Conservation (phyloP, 2,888 invertebrate species). For the Leuctra nigra region DNA sequence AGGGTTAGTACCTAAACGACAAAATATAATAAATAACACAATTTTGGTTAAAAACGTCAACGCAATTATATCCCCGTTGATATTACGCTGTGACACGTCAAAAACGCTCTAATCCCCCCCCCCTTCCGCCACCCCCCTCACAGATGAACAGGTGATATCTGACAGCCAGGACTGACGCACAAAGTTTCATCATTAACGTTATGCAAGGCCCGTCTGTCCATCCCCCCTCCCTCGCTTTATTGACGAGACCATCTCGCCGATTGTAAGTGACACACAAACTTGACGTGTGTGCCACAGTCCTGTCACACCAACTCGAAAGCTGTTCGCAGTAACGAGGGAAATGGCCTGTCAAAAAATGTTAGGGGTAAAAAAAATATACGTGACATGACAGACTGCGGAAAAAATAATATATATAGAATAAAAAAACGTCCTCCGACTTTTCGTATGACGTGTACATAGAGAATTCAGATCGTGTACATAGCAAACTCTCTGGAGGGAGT, state of each 20-base stretch:
- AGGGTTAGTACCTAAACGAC: too few species aligned
- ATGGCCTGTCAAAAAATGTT: conserved; percentile 26
- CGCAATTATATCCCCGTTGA: too few species aligned
- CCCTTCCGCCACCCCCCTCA: background rate
- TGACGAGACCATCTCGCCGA: conserved; percentile 11
- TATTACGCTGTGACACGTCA: too few species aligned
- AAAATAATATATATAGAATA: conserved; percentile 14
- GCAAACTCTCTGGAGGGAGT: background rate
- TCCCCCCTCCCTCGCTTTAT: background rate
- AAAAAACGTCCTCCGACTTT: background rate
- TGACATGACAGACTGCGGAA: conserved; percentile 25
- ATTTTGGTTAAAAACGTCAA: too few species aligned
- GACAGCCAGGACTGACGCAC: background rate
- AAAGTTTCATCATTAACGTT: conserved; percentile 8
- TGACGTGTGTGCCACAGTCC: conserved; percentile 23
- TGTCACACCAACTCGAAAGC: conserved; percentile 24
- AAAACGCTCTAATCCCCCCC: too few species aligned
- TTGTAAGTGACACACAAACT: conserved; percentile 22
- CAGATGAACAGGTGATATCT: background rate
- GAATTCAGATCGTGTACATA: conserved; percentile 10
- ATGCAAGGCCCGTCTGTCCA: conserved; percentile 4
- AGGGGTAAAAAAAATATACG: conserved; percentile 24
- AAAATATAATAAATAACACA: too few species aligned
- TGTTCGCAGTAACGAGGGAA: conserved; percentile 24
- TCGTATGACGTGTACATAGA: background rate